Conservation (phyloP, 2,113 vertebrate species). For the Gorsachius goisagi region DNA sequence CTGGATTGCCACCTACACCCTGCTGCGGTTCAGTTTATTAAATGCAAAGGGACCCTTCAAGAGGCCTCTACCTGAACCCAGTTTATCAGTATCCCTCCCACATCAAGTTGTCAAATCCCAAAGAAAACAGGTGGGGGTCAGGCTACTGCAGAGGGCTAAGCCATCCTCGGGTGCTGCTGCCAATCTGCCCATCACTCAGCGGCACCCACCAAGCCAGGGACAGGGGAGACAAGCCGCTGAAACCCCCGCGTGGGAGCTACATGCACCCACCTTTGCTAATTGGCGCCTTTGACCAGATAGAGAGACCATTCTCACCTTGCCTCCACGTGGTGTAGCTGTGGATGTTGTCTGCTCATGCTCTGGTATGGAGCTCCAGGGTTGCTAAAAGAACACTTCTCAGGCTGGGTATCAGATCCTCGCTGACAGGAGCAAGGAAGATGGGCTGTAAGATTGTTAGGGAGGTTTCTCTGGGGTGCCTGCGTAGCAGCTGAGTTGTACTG, state of each 20-base stretch:
- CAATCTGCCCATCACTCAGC: neutral
- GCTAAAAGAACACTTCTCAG: neutral
- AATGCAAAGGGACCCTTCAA: neutral
- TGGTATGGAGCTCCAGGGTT: neutral
- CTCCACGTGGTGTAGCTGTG: neutral
- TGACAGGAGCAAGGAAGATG: neutral
- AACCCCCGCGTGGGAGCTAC: neutral
- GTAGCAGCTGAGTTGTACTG: neutral
- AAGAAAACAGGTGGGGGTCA: neutral
- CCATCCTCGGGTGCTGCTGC: neutral
- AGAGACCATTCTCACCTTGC: neutral
- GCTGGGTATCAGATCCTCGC: neutral
- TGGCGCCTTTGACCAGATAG: neutral
- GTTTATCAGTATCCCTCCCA: neutral
- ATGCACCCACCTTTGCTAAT: neutral
- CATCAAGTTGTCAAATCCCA: neutral
- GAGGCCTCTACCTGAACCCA: neutral
- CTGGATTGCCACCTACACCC: neutral
- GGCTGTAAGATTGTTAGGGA: neutral
- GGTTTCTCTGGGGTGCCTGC: neutral
- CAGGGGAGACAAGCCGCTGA: neutral
- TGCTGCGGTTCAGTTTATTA: neutral
- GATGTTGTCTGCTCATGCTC: neutral
- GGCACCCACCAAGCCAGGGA: accelerated
- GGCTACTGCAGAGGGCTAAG: neutral